A percentile compares a stretch with the other conserved stretches of the same genome.
Conservation (phyloP, 2,888 invertebrate genomes). For the Stenolophus ochropezus region DNA sequence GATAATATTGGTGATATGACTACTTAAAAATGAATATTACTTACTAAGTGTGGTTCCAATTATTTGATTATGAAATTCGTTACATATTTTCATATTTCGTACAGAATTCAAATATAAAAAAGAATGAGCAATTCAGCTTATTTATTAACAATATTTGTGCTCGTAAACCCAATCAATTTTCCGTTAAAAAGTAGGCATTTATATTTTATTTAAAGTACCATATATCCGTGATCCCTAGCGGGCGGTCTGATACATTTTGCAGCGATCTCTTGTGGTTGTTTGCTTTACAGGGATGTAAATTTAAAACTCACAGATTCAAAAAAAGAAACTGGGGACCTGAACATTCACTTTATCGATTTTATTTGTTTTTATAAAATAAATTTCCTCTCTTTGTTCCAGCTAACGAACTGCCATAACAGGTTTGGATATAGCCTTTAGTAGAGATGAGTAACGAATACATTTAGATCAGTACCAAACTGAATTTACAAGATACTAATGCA, state of each 20-base stretch:
- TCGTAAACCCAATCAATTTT: not conserved
- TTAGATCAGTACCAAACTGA: too few species aligned
- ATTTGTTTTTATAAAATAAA: constrained; percentile 44
- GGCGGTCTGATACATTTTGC: not conserved
- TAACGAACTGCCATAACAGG: constrained; percentile 49
- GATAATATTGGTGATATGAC: too few species aligned
- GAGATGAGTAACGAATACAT: too few species aligned
- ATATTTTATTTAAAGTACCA: not conserved
- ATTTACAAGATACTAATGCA: too few species aligned
- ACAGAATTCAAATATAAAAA: too few species aligned
- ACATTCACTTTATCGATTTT: constrained; percentile 49
- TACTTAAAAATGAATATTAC: too few species aligned
- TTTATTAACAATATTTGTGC: not conserved
- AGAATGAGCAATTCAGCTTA: too few species aligned
- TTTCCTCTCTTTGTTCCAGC: constrained; percentile 36
- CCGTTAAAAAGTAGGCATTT: not conserved
- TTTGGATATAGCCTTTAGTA: too few species aligned
- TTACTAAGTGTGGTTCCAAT: too few species aligned
- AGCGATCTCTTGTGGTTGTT: constrained; percentile 45
- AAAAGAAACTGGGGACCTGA: constrained; percentile 25
- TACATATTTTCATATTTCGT: too few species aligned
- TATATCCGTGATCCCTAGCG: not conserved
- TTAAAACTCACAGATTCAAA: constrained; percentile 38
- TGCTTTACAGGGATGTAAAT: constrained; percentile 46
- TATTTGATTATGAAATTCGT: too few species aligned